Base-by-base conservation (phyloP, 2,888 invertebrate genomes). In the Sinelater perroti region DNA sequence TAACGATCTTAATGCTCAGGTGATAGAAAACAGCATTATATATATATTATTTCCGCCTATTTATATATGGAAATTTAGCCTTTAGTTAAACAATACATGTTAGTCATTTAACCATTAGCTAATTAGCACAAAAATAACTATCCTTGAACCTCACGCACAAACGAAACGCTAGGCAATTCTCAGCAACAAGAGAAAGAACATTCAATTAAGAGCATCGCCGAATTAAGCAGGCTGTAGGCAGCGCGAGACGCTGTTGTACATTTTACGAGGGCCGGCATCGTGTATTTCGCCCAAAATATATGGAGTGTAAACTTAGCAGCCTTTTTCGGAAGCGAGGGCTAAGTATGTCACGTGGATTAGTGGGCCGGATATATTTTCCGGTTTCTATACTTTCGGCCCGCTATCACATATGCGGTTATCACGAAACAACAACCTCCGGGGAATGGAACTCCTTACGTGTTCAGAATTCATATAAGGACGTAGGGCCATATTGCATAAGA, bases 341-440 rank as follows among this genome's bases (percentile, higher is more conserved):
- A 28, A 30, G 44, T 44, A 30, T 28, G 28, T 16, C 30, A 8
- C 30, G 24, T 24, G 26, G 33, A 36, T 54, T 54, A 54, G 30
- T 24, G 35, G 28, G 24, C 7, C 30, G 17, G 46, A 46, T 47
- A 54, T 26, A 54, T 47, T 54, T 46, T 54, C 46, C 36, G 33
- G 46, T 54, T 46, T 54, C 54, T 54, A 54, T 54, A 54, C 47
- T 44, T 51, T 54, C 47, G 54, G 46, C 40, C 54, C 47, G 28
- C 46, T 54, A 54, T 54, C 54, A 54, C 46, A 54, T 54, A 54
- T 54, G 46, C 46, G 46, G 54, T 54, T 54, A 54, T 54, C 54
- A 54, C 45, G 54, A 54, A 54, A 44, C 53, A 54, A 54, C 54
- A 54, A 45, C 54, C 54, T 38, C 54, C 31, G 24, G 54, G 54